Evolutionary conservation across 1,140 invertebrate genomes (phyloP), one percentile per base, ranked within the genome.

Genomic region (Diprion similis): DNA sequence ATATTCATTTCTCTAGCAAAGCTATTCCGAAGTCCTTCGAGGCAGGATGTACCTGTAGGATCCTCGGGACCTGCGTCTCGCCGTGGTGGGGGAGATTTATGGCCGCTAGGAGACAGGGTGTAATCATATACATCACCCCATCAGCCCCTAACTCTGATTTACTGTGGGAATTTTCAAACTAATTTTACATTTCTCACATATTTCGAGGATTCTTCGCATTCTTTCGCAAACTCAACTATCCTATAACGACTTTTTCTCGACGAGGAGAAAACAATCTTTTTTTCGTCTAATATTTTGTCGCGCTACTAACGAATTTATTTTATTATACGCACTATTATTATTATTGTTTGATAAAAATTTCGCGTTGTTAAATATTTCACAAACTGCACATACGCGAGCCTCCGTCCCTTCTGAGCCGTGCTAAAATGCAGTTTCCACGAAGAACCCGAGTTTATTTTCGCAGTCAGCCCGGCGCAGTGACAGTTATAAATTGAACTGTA

Each of bases 111-210:
- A 81, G 85, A 85, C 84, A 86, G 81, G 83, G 81, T 87, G 83
- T 86, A 86, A 86, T 87, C 85, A 87, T 84, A 84, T 82, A 79
- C 83, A 84, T 87, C 83, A 85, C 81, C 83, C 84, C 81, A 81
- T 86, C 84, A 85, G 83, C 83, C 83, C 84, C 68, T 80, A 83
- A 82, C 81, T 76, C 78, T 86, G 84, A 87, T 86, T 87, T 86
- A 87, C 82, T 82, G 85, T 87, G 85, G 78, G 85, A 87, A 84
- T 84, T 83, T 81, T 76, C 69, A 79, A 81, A 82, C 76, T 83
- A 79, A 77, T 78, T 79, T 78, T 45, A 71, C 68, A 78, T 78
- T 83, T 75, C 81, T 68, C 66, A 77, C 66, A 64, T 45, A 73
- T 37, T 15, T 65, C 68, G 46, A 47, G 69, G 75, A 79, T 78